Evolutionary conservation across 2,113 vertebrate species (phyloP).

Genomic region (Leucosticte australis): DNA sequence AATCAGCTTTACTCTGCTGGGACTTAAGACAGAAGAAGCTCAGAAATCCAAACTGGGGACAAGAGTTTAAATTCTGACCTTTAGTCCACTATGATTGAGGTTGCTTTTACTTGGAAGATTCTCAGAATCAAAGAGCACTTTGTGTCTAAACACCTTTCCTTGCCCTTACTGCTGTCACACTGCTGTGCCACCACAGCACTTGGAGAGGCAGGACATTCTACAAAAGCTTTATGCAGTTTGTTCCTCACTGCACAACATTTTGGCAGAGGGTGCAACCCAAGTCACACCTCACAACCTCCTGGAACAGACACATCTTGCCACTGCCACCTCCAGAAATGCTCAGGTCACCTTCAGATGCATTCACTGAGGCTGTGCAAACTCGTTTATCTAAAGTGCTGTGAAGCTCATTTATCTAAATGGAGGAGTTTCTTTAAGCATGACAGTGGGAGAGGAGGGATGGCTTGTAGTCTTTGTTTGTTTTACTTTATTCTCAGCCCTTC

Average conservation of each 20-base stretch:
- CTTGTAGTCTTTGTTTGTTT: slow-evolving; percentile 18
- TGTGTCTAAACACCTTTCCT: not conserved
- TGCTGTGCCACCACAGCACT: rapidly evolving
- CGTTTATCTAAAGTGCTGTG: not conserved
- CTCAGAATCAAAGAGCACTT: not conserved
- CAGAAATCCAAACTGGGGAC: not conserved
- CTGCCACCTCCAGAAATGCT: not conserved
- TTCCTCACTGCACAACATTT: not conserved
- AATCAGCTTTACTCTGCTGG: not conserved
- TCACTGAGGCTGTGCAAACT: not conserved
- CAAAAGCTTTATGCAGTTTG: not conserved
- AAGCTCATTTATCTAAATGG: slow-evolving; percentile 29
- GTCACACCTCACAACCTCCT: not conserved
- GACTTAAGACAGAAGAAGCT: not conserved
- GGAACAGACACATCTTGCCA: not conserved
- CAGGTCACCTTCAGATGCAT: not conserved
- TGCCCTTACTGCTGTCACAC: not conserved
- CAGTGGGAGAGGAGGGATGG: not conserved
- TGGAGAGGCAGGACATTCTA: not conserved
- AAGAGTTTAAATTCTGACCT: not conserved
- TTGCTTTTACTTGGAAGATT: not conserved
- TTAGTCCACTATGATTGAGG: not conserved
- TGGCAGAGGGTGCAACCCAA: not conserved
- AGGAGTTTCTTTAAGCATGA: not conserved
- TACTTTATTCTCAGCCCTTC: not conserved